Evolutionary conservation across 2,888 invertebrate species (phyloP).

Genomic region (Troides oblongomaculatus): DNA sequence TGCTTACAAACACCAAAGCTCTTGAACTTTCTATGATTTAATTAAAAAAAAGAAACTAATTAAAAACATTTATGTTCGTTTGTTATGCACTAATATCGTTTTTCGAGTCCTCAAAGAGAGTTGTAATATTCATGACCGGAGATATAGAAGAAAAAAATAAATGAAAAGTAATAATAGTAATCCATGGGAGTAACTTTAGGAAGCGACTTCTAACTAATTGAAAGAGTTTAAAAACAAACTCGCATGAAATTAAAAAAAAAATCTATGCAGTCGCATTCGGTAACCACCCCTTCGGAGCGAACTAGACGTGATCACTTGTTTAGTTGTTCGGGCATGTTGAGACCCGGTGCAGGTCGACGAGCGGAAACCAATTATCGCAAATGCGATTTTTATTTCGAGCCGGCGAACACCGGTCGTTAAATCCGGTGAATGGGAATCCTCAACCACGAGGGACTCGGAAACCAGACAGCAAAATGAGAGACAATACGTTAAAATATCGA

Average conservation of each 20-base stretch:
- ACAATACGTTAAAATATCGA: background rate
- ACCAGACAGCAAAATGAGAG: background rate
- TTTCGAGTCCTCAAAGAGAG: no score
- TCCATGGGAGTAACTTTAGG: background rate
- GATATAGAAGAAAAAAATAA: background rate
- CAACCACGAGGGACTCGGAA: constrained; percentile 34
- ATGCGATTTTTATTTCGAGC: constrained; percentile 65
- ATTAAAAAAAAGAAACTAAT: no score
- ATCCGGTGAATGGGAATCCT: constrained; percentile 37
- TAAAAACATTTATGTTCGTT: no score
- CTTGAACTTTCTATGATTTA: no score
- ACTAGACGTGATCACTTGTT: constrained; percentile 23
- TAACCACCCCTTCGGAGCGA: constrained; percentile 2
- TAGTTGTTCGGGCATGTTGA: constrained; percentile 30
- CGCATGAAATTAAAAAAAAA: background rate
- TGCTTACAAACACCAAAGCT: no score
- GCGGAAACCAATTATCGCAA: constrained; percentile 62
- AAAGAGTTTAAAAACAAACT: constrained; percentile 12
- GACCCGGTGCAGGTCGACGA: constrained; percentile 34
- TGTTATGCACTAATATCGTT: no score
- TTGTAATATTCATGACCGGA: no score
- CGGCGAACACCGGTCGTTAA: constrained; percentile 47
- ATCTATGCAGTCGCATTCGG: background rate
- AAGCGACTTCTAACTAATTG: constrained; percentile 1
- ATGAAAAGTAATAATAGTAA: no score